Base-by-base conservation (phyloP, 2,113 vertebrate species). In the Australoheros scitulus region DNA sequence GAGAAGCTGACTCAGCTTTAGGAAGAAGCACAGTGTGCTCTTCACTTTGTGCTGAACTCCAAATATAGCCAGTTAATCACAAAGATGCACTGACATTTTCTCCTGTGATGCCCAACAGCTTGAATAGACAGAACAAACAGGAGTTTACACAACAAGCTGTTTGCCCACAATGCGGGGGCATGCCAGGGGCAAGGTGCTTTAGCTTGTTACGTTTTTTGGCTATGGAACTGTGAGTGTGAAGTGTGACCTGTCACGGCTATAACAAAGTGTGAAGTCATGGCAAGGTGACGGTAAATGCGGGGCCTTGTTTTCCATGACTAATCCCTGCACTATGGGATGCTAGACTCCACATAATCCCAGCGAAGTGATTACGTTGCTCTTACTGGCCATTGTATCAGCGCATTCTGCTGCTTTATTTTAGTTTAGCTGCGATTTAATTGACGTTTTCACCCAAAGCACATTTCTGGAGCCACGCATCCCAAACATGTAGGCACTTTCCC, bases 231-330 rank as follows among this genome's bases (percentile, higher is more conserved):
- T 36, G 52, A 2, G 77, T 70, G 20, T 80, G 78, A 77, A 61
- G 80, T 80, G 80, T 88, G 80, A 84, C 84, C 80, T 77, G 50
- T 84, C 78, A 74, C 74, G 52, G 61, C 68, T 91, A 38, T 86
- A 74, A 85, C 87, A 90, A 86, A 83, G 89, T 89, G 86, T 70
- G 84, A 92, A 80, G 83, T 89, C 81, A 70, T 79, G 55, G 76
- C 50, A 87, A 83, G 63, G 79, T 84, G 82, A 82, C 52, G 36
- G 80, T n/a, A 38, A 80, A 85, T 18, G 43, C 58, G 61, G 34
- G 61, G 61, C 74, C 81, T 68, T 63, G 41, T 87, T 88, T 84
- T 60, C 58, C 50, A 85, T 77, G 61, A 68, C 80, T 84, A 77
- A 87, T 87, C 84, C 70, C 56, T 56, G 72, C 83, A 85, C 82